phyloP scores from a whole-genome alignment of 2,888 invertebrate species.

The Clunio marinus region DNA sequence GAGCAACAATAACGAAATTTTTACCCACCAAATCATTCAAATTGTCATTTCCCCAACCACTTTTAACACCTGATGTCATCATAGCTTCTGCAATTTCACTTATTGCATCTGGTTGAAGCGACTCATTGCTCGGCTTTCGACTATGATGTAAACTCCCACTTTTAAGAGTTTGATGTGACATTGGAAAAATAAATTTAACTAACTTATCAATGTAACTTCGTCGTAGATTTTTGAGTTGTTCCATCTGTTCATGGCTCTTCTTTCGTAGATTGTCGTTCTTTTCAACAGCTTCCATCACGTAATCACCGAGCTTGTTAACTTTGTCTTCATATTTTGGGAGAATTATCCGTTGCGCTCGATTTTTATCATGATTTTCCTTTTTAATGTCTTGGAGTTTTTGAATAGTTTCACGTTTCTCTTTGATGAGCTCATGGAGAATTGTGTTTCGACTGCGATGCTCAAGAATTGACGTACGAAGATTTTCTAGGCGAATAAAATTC shows the following conservation, averaged over 20 bases:
- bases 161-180: slow-evolving; percentile 47
- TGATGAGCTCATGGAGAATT: slow-evolving; percentile 43
- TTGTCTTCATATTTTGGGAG: slow-evolving; percentile 61
- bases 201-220: slow-evolving; percentile 59
- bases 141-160: background rate
- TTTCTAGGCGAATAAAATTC: slow-evolving; percentile 43
- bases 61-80: slow-evolving; percentile 58
- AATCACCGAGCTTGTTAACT: slow-evolving; percentile 58
- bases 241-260: slow-evolving; percentile 53
- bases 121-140: slow-evolving; percentile 22
- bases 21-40: slow-evolving; percentile 54
- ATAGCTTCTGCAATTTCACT: slow-evolving; percentile 60
- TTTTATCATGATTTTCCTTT: slow-evolving; percentile 52
- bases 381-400: slow-evolving; percentile 52
- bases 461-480: slow-evolving; percentile 1
- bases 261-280: slow-evolving; percentile 54
- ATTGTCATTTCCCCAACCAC: slow-evolving; percentile 59
- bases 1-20: slow-evolving; percentile 75
- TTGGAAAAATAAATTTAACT: slow-evolving; percentile 66
- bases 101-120: slow-evolving; percentile 54
- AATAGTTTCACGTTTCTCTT: slow-evolving; percentile 51
- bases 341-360: slow-evolving; percentile 52
- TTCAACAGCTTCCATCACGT: slow-evolving; percentile 54
- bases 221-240: slow-evolving; percentile 57
- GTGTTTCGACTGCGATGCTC: background rate